A percentile compares a stretch with the other conserved stretches of the same genome.
Evolutionary conservation across 2,797 vertebrate species (phyloP).

Genomic region (Microctenopoma lineatum): DNA sequence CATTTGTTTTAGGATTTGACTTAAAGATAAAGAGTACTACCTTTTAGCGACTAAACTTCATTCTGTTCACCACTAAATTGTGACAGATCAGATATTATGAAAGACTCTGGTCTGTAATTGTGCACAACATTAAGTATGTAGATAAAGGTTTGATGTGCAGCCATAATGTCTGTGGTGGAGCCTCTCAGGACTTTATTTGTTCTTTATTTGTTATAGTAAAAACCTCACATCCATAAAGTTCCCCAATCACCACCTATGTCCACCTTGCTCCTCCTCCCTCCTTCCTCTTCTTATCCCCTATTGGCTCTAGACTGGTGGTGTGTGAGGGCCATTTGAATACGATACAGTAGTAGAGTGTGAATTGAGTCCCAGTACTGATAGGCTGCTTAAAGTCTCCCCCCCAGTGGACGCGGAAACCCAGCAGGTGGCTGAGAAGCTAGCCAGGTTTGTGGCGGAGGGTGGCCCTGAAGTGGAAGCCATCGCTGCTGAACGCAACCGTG

Average conservation of each 20-base stretch:
- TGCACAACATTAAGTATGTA: constrained; percentile 4
- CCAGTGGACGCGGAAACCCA: constrained; percentile 93
- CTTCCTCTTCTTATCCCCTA: constrained; percentile 85
- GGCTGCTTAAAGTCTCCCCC: constrained; percentile 99
- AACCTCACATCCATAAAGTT: constrained; percentile 59
- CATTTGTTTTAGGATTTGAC: constrained; percentile 2
- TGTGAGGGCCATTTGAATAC: constrained; percentile 89
- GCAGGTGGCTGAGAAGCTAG: constrained; percentile 92
- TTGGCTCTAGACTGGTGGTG: constrained; percentile 90
- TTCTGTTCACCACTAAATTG: neutral
- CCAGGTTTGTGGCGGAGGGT: constrained; percentile 92
- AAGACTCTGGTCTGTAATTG: constrained; percentile 1
- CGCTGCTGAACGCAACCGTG: constrained; percentile 89
- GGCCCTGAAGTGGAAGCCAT: constrained; percentile 94
- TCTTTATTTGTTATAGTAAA: constrained; percentile 51
- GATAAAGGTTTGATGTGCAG: constrained; percentile 1
- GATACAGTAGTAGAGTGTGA: constrained; percentile 88
- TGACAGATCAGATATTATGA: neutral
- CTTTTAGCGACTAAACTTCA: neutral
- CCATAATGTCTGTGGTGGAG: constrained; percentile 7
- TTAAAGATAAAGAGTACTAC: neutral
- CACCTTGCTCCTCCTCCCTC: constrained; percentile 75
- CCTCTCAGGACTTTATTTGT: constrained; percentile 32
- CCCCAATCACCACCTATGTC: constrained; percentile 74
- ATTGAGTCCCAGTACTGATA: constrained; percentile 96